Conservation (phyloP, 2,888 invertebrate species). For the Idaea aversata region DNA sequence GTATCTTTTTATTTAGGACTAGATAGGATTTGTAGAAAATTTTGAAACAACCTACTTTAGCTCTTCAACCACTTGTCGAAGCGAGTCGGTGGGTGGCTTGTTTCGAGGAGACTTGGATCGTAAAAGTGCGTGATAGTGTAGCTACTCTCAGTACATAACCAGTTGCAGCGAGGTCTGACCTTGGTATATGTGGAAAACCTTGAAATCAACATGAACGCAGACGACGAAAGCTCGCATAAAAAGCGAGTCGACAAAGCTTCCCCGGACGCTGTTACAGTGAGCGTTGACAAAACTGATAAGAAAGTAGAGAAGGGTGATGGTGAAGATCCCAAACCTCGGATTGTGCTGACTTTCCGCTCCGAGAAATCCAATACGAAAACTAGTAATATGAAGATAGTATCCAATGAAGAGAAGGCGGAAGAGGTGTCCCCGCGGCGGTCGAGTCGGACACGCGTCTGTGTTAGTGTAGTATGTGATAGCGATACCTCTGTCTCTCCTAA, state of each 20-base stretch:
- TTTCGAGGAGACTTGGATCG: not conserved
- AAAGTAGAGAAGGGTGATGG: slow-evolving; percentile 52
- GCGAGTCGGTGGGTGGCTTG: not conserved
- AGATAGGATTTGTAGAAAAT: too few species aligned
- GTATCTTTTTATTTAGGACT: too few species aligned
- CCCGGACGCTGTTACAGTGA: slow-evolving; percentile 45
- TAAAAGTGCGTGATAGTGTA: slow-evolving; percentile 3
- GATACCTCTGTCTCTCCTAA: slow-evolving; percentile 49
- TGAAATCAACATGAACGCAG: slow-evolving; percentile 65
- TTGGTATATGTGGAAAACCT: slow-evolving; percentile 41
- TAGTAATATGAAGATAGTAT: slow-evolving; percentile 75
- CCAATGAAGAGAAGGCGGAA: slow-evolving; percentile 68
- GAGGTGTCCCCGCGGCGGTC: slow-evolving; percentile 62
- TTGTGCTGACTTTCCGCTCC: slow-evolving; percentile 82
- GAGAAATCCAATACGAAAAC: slow-evolving; percentile 79
- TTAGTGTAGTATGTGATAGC: slow-evolving; percentile 64
- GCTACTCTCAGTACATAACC: not conserved
- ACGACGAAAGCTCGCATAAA: slow-evolving; percentile 51
- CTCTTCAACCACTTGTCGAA: not conserved
- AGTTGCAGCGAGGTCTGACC: slow-evolving; percentile 27
- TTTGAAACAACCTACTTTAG: not conserved
- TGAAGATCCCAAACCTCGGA: slow-evolving; percentile 78
- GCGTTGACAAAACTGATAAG: slow-evolving; percentile 54
- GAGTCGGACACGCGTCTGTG: slow-evolving; percentile 55
- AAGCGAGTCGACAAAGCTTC: slow-evolving; percentile 56